Evolutionary conservation across 2,888 invertebrate genomes (phyloP).

Genomic region (Lochmaea crataegi): DNA sequence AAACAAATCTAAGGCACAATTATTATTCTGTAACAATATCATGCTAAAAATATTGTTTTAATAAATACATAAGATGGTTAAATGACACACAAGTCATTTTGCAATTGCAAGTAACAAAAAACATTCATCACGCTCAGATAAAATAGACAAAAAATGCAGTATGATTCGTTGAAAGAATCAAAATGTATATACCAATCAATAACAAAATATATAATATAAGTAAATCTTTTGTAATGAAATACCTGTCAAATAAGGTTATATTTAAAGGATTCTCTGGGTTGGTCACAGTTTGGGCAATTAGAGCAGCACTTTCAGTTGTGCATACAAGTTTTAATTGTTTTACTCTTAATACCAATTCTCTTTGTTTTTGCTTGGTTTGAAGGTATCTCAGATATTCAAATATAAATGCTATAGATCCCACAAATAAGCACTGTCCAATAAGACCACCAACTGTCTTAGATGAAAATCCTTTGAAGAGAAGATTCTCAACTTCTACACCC

Average conservation of each 20-base stretch:
- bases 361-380: slow-evolving; percentile 65
- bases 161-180: not conserved
- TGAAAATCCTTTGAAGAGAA: slow-evolving; percentile 73
- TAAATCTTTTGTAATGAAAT: not conserved
- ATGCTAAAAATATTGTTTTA: too few relatives aligned
- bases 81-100: too few relatives aligned
- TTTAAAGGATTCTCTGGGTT: slow-evolving; percentile 54
- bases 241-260: slow-evolving; percentile 51
- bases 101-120: too few relatives aligned
- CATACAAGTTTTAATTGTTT: slow-evolving; percentile 60
- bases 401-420: slow-evolving; percentile 70
- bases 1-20: too few relatives aligned
- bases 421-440: slow-evolving; percentile 70
- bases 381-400: slow-evolving; percentile 71
- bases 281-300: slow-evolving; percentile 59
- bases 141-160: not conserved
- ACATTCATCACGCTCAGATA: too few relatives aligned
- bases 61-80: too few relatives aligned
- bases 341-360: slow-evolving; percentile 59
- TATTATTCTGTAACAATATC: not conserved
- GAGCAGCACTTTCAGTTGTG: slow-evolving; percentile 64
- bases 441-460: slow-evolving; percentile 69
- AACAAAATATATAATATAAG: too few relatives aligned
- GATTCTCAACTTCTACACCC: slow-evolving; percentile 72
- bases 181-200: not conserved